Base-by-base conservation (phyloP, 1,140 invertebrate genomes). In the Cyrtorhinus lividipennis region DNA sequence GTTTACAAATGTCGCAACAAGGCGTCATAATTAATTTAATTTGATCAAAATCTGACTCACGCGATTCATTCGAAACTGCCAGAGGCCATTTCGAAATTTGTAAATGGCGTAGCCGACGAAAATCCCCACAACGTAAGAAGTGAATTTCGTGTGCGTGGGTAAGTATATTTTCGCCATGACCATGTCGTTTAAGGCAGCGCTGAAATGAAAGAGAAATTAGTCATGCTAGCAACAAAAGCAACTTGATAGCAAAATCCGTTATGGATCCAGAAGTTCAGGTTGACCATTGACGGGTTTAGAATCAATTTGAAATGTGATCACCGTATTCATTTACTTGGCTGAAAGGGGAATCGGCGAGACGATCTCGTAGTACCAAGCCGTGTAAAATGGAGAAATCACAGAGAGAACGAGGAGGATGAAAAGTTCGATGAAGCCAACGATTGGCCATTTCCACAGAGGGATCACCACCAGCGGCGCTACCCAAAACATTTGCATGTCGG, bases 401-500 rank as follows among this genome's bases (percentile, higher is more conserved):
- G 67, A 68, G 13, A 62, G 13, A 12, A 61, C 61, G 10, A 60
- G 58, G 10, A 65, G 30, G 2, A 68, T 18, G 25, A 53, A 2
- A 5, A 64, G 10, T 46, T 59, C 18, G 1, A 65, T 23, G 22
- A 61, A 63, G 2, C 67, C 67, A 24, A 65, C 56, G 61, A 69
- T 66, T 24, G 70, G 77, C 64, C 67, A 74, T 68, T 66, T 74
- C 71, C 70, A 72, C 56, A 73, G 69, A 5, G 73, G 72, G 56
- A 75, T 75, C n/a, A 80, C 66, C 0, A 79, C 60, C 0, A 79
- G 22, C 0, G 78, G 73, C 1, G 75, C 74, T 1, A 79, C 3
- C 24, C 78, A 72, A 65, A 76, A 77, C 2, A 80, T 69, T 46
- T 81, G 80, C 59, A 79, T 75, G 60, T 81, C 79, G 0, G 78